Conservation (phyloP, 1,140 invertebrate species). For the Pristionchus pacificus region DNA sequence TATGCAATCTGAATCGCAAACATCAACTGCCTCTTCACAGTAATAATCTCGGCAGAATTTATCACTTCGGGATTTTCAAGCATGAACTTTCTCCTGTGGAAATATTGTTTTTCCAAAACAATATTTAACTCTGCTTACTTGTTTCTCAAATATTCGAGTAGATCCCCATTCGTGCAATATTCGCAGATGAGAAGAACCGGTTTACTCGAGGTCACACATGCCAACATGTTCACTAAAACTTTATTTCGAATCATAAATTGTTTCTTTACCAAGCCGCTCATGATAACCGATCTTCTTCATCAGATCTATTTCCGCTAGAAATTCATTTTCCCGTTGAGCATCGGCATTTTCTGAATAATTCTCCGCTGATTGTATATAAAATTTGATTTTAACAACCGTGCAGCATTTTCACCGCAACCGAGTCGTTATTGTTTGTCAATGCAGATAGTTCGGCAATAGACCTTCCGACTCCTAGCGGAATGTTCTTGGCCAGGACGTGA, state of each 20-base stretch:
- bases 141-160: conserved; percentile 58
- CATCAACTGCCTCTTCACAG: conserved; percentile 51
- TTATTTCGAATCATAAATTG: no score
- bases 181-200: conserved; percentile 62
- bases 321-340: no score
- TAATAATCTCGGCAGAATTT: conserved; percentile 53
- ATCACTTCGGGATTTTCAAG: neutral
- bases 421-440: no score
- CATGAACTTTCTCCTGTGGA: neutral
- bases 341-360: no score
- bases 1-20: conserved; percentile 57
- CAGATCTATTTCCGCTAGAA: no score
- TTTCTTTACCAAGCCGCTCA: conserved; percentile 35
- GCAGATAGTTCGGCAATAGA: no score
- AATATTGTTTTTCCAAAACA: no score
- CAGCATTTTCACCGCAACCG: conserved; percentile 61
- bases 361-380: conserved; percentile 59
- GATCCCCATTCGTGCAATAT: no score
- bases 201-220: conserved; percentile 60
- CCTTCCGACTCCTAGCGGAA: conserved; percentile 56
- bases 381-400: conserved; percentile 58
- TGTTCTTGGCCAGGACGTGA: conserved; percentile 48
- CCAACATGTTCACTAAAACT: conserved; percentile 61
- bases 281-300: conserved; percentile 61
- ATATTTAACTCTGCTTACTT: no score